Conservation (phyloP, 1,140 invertebrate genomes). For the Zaprionus lachaisei region DNA sequence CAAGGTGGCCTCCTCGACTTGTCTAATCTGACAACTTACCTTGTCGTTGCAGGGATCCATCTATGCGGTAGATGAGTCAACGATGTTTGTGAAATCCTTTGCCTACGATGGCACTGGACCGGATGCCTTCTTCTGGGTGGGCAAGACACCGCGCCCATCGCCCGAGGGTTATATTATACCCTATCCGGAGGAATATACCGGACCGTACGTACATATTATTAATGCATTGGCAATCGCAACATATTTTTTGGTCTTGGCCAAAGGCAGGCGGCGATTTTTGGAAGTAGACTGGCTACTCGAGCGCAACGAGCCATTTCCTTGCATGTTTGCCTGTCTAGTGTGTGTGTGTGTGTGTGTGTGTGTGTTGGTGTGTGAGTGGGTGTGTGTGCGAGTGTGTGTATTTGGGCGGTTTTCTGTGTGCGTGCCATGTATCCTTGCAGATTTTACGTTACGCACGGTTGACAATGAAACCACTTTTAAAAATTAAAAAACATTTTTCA, state of each 20-base stretch:
- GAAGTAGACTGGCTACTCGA: slow-evolving; percentile 65
- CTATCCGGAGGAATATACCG: slow-evolving; percentile 92
- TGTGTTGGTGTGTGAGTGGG: slow-evolving; percentile 14
- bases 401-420: slow-evolving; percentile 21
- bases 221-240: slow-evolving; percentile 27
- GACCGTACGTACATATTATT: slow-evolving; percentile 86
- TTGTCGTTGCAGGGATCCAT: slow-evolving; percentile 87
- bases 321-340: not conserved
- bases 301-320: slow-evolving; percentile 75
- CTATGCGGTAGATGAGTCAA: slow-evolving; percentile 94
- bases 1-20: not conserved
- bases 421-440: slow-evolving; percentile 63
- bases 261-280: slow-evolving; percentile 19
- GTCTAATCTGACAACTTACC: not conserved
- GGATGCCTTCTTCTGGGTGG: slow-evolving; percentile 95
- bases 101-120: slow-evolving; percentile 94
- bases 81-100: slow-evolving; percentile 94
- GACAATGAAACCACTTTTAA: slow-evolving; percentile 84
- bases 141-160: slow-evolving; percentile 90
- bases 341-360: not conserved
- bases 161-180: slow-evolving; percentile 93
- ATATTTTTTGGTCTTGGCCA: slow-evolving; percentile 1
- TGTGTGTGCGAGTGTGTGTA: slow-evolving; percentile 18
- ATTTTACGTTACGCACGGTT: slow-evolving; percentile 82
- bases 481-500: slow-evolving; percentile 85